Base-by-base conservation (phyloP, 2,797 vertebrate species). In the Pogoniulus pusillus region DNA sequence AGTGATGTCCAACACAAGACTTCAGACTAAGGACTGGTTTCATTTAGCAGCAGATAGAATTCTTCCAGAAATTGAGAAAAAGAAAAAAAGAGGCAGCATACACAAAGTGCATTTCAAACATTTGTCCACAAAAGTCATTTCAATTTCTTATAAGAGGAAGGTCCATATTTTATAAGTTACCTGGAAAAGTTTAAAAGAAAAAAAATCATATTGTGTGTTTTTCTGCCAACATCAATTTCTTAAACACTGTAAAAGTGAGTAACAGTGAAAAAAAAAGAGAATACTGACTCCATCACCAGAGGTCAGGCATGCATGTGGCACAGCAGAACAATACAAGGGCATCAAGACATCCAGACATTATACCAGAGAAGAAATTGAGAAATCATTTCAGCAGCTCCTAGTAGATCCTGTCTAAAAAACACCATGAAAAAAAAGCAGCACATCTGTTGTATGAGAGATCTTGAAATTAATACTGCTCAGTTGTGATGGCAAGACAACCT, bases 181-280 rank as follows among this genome's bases (percentile, higher is more conserved):
- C 63, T 54, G 39, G 57, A 15, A 41, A 76, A 85, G 47, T 41
- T 73, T n/a, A 34, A 78, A 39, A 47, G 16, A 43, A 43, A 41
- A 43, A 43, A 43, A 18, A 45, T 9, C 43, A 43, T 20, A 45
- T 17, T 18, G 19, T 20, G 24, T 81, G 68, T 53, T 87, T 53
- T 73, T 76, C 39, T 69, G 65, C 74, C 82, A 95, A 93, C 43
- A 91, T 47, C 59, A 91, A 85, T 65, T 82, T 93, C 90, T 95
- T 72, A 83, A 91, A 66, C 35, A 26, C 41, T 83, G 17, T 64
- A 78, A 90, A 95, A 96, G 82, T 30, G 94, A 96, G 79, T 58
- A 75, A 63, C 1, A 0, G 30, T 79, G 51, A 85, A 85, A 91
- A 91, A 87, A 24, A 74, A 43, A 45, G 12, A 49, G 23, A 82